Evolutionary conservation across 1,140 invertebrate species (phyloP).

Genomic region (Glossosoma conforme): DNA sequence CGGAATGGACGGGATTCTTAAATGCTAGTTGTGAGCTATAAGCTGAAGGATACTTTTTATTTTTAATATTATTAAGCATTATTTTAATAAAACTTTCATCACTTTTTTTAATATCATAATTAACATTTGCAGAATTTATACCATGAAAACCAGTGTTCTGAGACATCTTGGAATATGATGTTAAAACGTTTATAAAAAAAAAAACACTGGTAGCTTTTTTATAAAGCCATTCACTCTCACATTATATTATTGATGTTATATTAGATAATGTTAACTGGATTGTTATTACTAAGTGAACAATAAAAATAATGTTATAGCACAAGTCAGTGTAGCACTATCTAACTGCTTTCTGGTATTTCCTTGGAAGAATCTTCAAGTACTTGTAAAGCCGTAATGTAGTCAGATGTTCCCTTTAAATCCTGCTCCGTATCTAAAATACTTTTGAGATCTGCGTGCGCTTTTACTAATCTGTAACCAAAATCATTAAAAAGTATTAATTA

Average conservation of each 20-base stretch:
- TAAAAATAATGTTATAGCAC: too few species aligned
- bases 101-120: background rate
- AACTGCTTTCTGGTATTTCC: background rate
- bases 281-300: background rate
- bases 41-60: too few species aligned
- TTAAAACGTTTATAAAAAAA: background rate
- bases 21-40: too few species aligned
- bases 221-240: background rate
- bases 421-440: slow-evolving; percentile 65
- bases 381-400: slow-evolving; percentile 63
- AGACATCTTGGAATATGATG: background rate
- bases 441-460: slow-evolving; percentile 73
- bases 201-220: too few species aligned
- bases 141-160: too few species aligned
- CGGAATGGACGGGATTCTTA: too few species aligned
- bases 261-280: too few species aligned
- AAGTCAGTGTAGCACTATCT: too few species aligned
- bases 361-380: slow-evolving; percentile 64
- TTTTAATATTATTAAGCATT: background rate
- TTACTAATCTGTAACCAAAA: slow-evolving; percentile 55
- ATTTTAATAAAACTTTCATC: background rate
- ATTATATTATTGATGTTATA: too few species aligned
- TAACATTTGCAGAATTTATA: background rate
- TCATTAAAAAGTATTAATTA: background rate
- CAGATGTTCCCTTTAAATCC: slow-evolving; percentile 70